Percentiles rank a stretch among this genome's conserved stretches.
Evolutionary conservation across 2,888 invertebrate genomes (phyloP).

Genomic region (Copidosoma aretas): DNA sequence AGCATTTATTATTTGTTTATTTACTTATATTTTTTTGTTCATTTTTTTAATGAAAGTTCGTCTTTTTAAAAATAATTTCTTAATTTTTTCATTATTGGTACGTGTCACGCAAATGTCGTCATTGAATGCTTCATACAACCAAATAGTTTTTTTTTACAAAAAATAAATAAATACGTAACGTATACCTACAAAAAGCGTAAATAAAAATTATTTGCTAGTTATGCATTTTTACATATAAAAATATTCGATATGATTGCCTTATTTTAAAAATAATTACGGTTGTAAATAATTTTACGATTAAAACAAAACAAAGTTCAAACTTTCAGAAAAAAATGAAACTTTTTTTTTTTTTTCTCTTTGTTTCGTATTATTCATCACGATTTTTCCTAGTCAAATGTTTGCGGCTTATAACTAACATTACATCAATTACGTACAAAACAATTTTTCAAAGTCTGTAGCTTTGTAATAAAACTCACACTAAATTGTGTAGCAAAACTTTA

Average conservation of each 20-base stretch:
- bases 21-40: background rate
- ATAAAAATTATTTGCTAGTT: background rate
- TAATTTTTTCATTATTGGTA: background rate
- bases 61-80: background rate
- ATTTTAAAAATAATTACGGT: too few relatives aligned
- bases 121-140: background rate
- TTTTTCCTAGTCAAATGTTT: background rate
- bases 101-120: background rate
- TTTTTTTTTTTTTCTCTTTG: too few relatives aligned
- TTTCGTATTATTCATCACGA: too few relatives aligned
- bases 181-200: background rate
- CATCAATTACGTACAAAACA: slow-evolving; percentile 57
- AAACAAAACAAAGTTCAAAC: too few relatives aligned
- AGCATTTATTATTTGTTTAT: background rate
- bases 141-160: background rate
- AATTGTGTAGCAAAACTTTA: slow-evolving; percentile 34
- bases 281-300: too few relatives aligned
- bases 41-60: background rate
- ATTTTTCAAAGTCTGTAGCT: slow-evolving; percentile 28
- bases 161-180: too few relatives aligned
- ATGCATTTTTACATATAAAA: background rate
- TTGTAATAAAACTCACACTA: slow-evolving; percentile 20
- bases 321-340: too few relatives aligned
- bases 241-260: background rate
- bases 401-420: slow-evolving; percentile 49